Conservation (phyloP, 2,888 invertebrate genomes). For the Leuctra nigra region DNA sequence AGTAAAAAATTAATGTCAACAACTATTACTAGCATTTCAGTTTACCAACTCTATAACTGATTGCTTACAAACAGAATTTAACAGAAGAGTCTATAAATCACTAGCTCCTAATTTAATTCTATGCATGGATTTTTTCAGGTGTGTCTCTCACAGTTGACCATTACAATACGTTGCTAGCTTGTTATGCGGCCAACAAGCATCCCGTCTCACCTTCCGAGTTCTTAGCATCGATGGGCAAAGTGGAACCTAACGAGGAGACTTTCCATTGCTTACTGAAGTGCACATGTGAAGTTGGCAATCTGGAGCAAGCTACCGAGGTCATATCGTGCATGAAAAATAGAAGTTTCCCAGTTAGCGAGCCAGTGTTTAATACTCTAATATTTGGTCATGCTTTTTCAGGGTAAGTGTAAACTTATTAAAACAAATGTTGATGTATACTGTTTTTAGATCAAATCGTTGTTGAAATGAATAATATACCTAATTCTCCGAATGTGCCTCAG, state of each 20-base stretch:
- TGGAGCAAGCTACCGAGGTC: not conserved
- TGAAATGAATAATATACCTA: not conserved
- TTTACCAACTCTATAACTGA: too few species aligned
- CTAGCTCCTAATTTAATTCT: too few species aligned
- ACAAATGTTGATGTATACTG: not conserved
- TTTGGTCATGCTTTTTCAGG: not conserved
- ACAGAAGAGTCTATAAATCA: too few species aligned
- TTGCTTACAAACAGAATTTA: too few species aligned
- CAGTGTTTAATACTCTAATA: not conserved
- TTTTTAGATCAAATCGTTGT: not conserved
- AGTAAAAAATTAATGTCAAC: too few species aligned
- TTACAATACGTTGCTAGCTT: not conserved
- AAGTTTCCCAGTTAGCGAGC: not conserved
- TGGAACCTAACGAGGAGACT: not conserved
- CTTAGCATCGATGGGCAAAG: not conserved
- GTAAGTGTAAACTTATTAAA: not conserved
- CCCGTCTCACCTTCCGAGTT: not conserved
- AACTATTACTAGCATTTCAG: too few species aligned
- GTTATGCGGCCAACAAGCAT: not conserved
- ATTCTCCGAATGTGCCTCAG: not conserved
- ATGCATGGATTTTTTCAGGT: too few species aligned
- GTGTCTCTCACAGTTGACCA: not conserved
- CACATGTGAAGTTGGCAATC: not conserved
- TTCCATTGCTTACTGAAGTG: not conserved
- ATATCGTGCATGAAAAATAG: not conserved